These are phyloP conservation scores for Melitaea cinxia DNA, from an alignment of 1,140 invertebrate species.

Conservation along the genomic window DNA sequence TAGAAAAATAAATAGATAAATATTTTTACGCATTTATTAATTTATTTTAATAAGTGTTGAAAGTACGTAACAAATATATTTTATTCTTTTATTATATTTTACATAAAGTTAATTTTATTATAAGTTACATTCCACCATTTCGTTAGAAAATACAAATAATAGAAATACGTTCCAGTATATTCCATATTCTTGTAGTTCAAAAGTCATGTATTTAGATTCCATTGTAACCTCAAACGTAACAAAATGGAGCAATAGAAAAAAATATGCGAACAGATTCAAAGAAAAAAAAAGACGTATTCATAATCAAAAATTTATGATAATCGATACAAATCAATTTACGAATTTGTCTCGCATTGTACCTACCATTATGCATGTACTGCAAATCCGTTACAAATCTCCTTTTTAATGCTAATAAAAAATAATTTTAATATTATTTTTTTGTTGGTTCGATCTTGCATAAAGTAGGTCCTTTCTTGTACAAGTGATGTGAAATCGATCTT, in stretches of 20 bases:
- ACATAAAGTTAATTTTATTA: no score
- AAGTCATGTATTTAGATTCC: background rate
- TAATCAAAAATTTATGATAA: slow-evolving; percentile 56
- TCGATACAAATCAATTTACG: slow-evolving; percentile 57
- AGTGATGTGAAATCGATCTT: slow-evolving; percentile 46
- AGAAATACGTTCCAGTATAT: no score
- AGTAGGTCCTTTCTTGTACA: slow-evolving; percentile 50
- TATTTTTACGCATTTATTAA: no score
- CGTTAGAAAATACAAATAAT: no score
- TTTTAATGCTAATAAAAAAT: slow-evolving; percentile 62
- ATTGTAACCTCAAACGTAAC: background rate
- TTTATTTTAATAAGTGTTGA: no score
- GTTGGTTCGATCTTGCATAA: slow-evolving; percentile 57
- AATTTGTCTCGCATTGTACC: slow-evolving; percentile 68
- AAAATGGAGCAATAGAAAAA: slow-evolving; percentile 9
- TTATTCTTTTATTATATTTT: no score
- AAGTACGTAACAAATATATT: no score
- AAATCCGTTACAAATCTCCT: slow-evolving; percentile 67
- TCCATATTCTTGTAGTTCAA: background rate
- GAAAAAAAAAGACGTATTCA: slow-evolving; percentile 26
- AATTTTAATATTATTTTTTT: slow-evolving; percentile 30
- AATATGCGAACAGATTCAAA: slow-evolving; percentile 3
- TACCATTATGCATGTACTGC: slow-evolving; percentile 53
- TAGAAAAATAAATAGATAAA: no score
- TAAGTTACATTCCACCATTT: no score